Percentiles rank a stretch among this genome's conserved stretches.
These are phyloP conservation scores for Protophormia terraenovae DNA, from an alignment of 2,888 invertebrate genomes.

Conservation along the genomic window DNA sequence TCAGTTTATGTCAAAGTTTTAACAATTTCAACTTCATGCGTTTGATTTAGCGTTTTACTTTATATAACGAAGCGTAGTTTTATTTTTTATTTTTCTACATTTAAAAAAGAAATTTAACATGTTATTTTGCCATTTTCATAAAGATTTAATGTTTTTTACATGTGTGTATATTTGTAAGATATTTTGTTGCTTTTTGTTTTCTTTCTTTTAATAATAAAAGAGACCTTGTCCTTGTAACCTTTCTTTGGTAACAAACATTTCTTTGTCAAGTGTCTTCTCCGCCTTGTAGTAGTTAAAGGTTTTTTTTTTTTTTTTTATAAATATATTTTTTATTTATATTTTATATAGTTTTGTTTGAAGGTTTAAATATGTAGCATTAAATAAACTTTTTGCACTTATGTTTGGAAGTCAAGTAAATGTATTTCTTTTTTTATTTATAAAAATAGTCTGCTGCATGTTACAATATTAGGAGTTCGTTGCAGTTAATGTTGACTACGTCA, in stretches of 20 bases:
- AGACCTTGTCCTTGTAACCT: conserved; percentile 61
- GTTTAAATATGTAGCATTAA: conserved; percentile 7
- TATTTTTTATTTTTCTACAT: not conserved
- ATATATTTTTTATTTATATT: conserved; percentile 42
- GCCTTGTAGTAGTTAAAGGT: conserved; percentile 50
- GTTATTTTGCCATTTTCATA: not conserved
- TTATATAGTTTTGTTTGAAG: conserved; percentile 61
- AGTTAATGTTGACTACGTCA: conserved; percentile 25
- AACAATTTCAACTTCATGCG: conserved; percentile 28
- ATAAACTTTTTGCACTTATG: conserved; percentile 20
- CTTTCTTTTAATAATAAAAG: not conserved
- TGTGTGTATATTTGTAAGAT: conserved; percentile 25
- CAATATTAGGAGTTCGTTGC: not conserved
- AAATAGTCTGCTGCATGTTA: conserved; percentile 28
- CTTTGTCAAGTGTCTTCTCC: conserved; percentile 45
- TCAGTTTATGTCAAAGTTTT: conserved; percentile 32
- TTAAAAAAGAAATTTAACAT: not conserved
- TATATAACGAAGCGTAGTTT: not conserved
- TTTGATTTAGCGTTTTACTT: not conserved
- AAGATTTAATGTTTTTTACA: conserved; percentile 12
- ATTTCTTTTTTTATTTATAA: no score
- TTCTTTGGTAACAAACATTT: conserved; percentile 14
- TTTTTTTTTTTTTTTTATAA: not conserved
- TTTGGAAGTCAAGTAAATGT: not conserved
- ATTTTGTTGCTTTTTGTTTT: not conserved